phyloP scores from a whole-genome alignment of 2,888 invertebrate genomes.

The Phasia obesa region DNA sequence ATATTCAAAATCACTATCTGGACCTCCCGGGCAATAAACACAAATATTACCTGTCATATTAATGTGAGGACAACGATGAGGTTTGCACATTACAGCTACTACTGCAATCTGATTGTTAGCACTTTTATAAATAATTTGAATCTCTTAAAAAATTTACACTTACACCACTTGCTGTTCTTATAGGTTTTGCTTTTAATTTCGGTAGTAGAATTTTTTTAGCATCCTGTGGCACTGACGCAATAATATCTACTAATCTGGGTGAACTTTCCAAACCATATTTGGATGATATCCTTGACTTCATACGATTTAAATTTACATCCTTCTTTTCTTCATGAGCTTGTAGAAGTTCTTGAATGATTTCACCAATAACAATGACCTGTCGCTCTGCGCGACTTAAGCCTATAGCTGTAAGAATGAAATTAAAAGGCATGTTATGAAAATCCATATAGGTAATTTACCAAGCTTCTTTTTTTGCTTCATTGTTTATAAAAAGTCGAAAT shows the following conservation, averaged over 20 bases:
- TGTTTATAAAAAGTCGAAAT: conserved; percentile 15
- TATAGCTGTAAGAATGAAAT: conserved; percentile 73
- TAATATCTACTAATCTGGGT: conserved; percentile 97
- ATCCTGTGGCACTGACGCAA: conserved; percentile 98
- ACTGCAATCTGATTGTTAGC: conserved; percentile 97
- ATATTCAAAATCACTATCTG: conserved; percentile 99
- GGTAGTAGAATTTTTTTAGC: conserved; percentile 94
- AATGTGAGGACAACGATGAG: conserved; percentile 99
- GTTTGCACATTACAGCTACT: conserved; percentile 99
- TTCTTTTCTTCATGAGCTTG: conserved; percentile 92
- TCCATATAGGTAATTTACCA: conserved; percentile 73
- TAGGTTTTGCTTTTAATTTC: conserved; percentile 96
- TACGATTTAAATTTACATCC: conserved; percentile 96
- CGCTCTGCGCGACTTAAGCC: conserved; percentile 91
- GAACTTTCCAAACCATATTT: conserved; percentile 96
- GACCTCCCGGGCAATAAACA: conserved; percentile 99
- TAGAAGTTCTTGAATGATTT: conserved; percentile 96
- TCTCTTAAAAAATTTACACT: conserved; percentile 80
- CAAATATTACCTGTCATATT: conserved; percentile 99
- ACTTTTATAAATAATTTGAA: too few relatives aligned
- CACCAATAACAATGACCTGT: conserved; percentile 95
- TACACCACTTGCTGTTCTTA: conserved; percentile 97
- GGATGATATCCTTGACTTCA: conserved; percentile 93
- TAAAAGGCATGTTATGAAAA: neutral
- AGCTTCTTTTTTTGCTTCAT: conserved; percentile 81